A percentile compares a stretch with the other conserved stretches of the same genome.
Evolutionary conservation across 1,140 invertebrate species (phyloP).

Genomic region (Lasaia peninsularis): DNA sequence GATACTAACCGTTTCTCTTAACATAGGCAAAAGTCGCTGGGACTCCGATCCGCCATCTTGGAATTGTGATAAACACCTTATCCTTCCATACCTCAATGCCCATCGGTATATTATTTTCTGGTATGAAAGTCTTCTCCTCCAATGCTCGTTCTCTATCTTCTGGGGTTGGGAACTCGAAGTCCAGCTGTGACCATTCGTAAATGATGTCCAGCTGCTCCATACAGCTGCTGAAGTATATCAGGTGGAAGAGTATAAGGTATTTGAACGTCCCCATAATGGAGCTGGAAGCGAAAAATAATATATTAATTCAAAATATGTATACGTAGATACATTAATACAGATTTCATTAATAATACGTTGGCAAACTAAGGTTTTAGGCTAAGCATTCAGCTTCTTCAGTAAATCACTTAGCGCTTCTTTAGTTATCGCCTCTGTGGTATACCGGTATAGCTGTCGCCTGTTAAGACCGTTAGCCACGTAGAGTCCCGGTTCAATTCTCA

Average conservation of each 20-base stretch:
- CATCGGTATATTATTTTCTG: conserved; percentile 83
- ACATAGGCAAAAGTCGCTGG: conserved; percentile 86
- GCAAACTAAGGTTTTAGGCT: too few relatives aligned
- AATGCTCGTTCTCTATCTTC: conserved; percentile 78
- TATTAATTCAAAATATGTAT: background rate
- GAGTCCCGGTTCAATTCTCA: too few relatives aligned
- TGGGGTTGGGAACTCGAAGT: conserved; percentile 80
- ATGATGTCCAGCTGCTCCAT: conserved; percentile 82
- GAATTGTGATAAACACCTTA: conserved; percentile 83
- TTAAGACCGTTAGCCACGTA: too few relatives aligned
- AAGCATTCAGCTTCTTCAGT: too few relatives aligned
- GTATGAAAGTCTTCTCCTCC: conserved; percentile 77
- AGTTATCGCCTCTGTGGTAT: too few relatives aligned
- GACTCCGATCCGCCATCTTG: conserved; percentile 85
- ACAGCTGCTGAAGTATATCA: conserved; percentile 51
- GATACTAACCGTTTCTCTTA: conserved; percentile 80
- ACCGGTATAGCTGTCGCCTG: too few relatives aligned
- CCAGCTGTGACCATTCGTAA: conserved; percentile 85
- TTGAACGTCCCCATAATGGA: conserved; percentile 49
- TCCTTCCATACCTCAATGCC: conserved; percentile 82
- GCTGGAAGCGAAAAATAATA: conserved; percentile 34
- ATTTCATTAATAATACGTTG: background rate
- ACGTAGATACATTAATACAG: background rate
- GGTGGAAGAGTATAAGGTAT: conserved; percentile 47
- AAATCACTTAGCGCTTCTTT: too few relatives aligned